These are phyloP conservation scores for Tetramorium bicarinatum DNA, from an alignment of 2,888 invertebrate genomes.

Conservation along the genomic window DNA sequence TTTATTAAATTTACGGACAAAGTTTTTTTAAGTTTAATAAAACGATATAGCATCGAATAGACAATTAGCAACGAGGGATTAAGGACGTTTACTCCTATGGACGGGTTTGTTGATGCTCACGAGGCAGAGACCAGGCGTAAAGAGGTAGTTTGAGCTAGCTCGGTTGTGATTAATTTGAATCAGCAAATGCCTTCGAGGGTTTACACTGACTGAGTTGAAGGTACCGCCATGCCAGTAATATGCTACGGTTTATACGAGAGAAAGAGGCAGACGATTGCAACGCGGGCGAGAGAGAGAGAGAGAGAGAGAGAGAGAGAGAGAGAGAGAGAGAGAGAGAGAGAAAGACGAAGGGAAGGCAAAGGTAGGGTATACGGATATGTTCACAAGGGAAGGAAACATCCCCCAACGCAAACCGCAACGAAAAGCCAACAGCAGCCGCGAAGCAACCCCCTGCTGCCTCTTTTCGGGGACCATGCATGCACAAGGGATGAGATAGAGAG, in stretches of 20 bases:
- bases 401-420: constrained; percentile 79
- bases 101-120: constrained; percentile 62
- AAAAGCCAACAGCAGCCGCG: constrained; percentile 77
- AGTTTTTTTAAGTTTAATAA: neutral
- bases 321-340: too few relatives aligned
- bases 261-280: constrained; percentile 64
- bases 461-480: constrained; percentile 72
- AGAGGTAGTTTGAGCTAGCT: constrained; percentile 72
- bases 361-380: constrained; percentile 74
- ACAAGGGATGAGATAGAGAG: constrained; percentile 57
- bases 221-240: constrained; percentile 79
- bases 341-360: constrained; percentile 58
- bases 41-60: neutral
- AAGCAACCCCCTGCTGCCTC: constrained; percentile 75
- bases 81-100: constrained; percentile 62
- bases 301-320: constrained; percentile 58
- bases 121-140: constrained; percentile 50
- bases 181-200: constrained; percentile 85
- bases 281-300: constrained; percentile 52
- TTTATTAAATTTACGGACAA: neutral
- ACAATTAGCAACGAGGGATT: constrained; percentile 54
- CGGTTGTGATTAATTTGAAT: constrained; percentile 86
- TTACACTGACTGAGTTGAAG: constrained; percentile 81
- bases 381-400: constrained; percentile 82
- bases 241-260: constrained; percentile 75